Conservation (phyloP, 2,113 vertebrate genomes). For the Tetrao urogallus region DNA sequence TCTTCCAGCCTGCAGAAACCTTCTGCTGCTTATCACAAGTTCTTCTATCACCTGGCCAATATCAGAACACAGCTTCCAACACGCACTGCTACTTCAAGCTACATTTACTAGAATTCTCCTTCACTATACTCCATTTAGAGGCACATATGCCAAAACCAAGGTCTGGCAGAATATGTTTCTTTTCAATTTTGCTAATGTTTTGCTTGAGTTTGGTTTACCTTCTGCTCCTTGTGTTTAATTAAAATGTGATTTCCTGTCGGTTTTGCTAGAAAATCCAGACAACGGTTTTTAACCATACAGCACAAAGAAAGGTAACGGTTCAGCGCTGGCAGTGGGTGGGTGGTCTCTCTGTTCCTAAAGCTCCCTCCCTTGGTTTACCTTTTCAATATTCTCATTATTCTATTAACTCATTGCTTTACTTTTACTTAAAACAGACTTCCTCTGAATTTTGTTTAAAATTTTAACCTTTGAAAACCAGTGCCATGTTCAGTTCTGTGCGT, state of each 20-base stretch:
- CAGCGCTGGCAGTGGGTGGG: not conserved
- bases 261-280: not conserved
- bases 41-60: not conserved
- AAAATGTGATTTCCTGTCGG: not conserved
- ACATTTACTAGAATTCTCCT: not conserved
- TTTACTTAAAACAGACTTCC: not conserved
- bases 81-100: not conserved
- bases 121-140: not conserved
- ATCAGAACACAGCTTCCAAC: not conserved
- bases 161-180: not conserved
- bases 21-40: not conserved
- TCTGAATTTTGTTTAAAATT: not conserved
- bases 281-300: not conserved
- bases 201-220: not conserved
- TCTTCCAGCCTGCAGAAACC: not conserved
- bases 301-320: not conserved
- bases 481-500: not conserved
- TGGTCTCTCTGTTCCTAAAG: not conserved
- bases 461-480: conserved; percentile 37
- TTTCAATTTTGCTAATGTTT: not conserved
- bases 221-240: not conserved
- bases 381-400: not conserved
- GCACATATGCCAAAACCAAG: not conserved
- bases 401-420: not conserved
- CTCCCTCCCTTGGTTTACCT: not conserved